Percentiles rank a stretch among this genome's conserved stretches.
Evolutionary conservation across 2,888 invertebrate species (phyloP).

Genomic region (Ectemnius cavifrons): DNA sequence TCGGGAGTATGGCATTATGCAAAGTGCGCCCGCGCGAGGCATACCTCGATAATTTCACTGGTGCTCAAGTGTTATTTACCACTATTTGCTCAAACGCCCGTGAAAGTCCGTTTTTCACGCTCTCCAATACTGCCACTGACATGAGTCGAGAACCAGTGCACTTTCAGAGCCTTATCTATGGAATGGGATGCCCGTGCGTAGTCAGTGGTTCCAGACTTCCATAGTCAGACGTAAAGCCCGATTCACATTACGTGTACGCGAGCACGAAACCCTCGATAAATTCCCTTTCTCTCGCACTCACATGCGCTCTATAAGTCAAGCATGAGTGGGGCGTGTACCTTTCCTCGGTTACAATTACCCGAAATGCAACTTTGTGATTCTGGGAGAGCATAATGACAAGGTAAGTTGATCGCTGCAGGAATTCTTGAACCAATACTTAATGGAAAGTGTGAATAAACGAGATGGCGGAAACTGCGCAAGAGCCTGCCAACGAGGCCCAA

Average conservation of each 20-base stretch:
- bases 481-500: no score
- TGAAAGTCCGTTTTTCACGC: conserved; percentile 49
- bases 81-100: conserved; percentile 43
- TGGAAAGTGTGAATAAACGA: conserved; percentile 60
- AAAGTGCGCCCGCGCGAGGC: background rate
- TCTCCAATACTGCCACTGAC: conserved; percentile 17
- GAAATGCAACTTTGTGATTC: conserved; percentile 45
- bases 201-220: conserved; percentile 22
- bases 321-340: no score
- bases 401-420: no score
- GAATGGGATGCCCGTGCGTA: conserved; percentile 46
- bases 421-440: conserved; percentile 44
- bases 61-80: conserved; percentile 29
- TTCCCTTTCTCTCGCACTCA: background rate
- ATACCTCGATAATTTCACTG: conserved; percentile 15
- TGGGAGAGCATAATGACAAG: conserved; percentile 42
- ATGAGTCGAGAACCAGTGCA: conserved; percentile 25
- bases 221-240: conserved; percentile 16
- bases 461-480: conserved; percentile 5
- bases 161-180: conserved; percentile 30
- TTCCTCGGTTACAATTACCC: background rate
- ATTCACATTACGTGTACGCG: background rate
- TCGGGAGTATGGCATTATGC: no score
- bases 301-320: background rate
- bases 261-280: no score